phyloP scores from a whole-genome alignment of 2,797 vertebrate genomes.

The Danio tinwini region DNA sequence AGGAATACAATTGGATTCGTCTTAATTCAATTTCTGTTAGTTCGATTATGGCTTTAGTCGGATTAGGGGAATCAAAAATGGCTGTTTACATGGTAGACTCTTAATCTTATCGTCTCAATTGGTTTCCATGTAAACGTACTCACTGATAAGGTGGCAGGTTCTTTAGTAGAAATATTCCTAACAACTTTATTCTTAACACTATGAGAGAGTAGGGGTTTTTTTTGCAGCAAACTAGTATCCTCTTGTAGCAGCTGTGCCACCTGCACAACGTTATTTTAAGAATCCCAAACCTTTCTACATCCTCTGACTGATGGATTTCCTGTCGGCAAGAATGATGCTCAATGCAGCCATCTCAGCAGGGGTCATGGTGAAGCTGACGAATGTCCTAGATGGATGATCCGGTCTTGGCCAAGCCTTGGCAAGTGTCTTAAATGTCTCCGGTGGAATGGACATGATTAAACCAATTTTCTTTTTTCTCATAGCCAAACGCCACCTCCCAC shows the following conservation, averaged over 20 bases:
- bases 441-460: conserved; percentile 60
- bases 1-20: too few species aligned
- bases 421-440: conserved; percentile 29
- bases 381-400: neutral
- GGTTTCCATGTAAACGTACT: neutral
- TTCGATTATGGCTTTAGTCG: too few species aligned
- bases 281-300: conserved; percentile 13
- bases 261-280: conserved; percentile 28
- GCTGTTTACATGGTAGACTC: too few species aligned
- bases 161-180: conserved; percentile 25
- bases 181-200: conserved; percentile 40
- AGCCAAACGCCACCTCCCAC: conserved; percentile 62
- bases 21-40: too few species aligned
- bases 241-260: conserved; percentile 34
- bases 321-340: neutral
- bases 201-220: conserved; percentile 5
- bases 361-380: conserved; percentile 30
- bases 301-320: conserved; percentile 8
- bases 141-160: neutral
- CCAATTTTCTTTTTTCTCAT: conserved; percentile 54
- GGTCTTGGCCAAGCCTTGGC: conserved; percentile 30
- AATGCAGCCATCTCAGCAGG: conserved; percentile 26
- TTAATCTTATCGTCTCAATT: too few species aligned
- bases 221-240: conserved; percentile 4
- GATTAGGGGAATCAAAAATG: too few species aligned